These are phyloP conservation scores for Zootoca vivipara DNA, from an alignment of 2,113 vertebrate genomes.

Conservation along the genomic window DNA sequence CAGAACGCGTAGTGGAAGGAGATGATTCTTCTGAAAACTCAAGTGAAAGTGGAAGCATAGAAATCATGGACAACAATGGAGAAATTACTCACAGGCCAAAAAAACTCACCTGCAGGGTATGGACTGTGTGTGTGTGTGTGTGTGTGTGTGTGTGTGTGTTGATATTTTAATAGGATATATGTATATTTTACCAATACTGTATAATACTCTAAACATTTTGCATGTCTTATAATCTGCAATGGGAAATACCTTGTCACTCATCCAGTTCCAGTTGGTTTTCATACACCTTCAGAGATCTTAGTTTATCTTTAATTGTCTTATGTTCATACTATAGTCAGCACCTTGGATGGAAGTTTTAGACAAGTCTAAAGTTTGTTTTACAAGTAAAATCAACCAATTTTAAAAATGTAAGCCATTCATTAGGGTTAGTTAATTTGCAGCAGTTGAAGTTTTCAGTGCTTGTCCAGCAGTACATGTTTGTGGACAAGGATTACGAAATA, in stretches of 20 bases:
- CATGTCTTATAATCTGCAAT: not conserved
- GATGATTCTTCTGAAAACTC: constrained; percentile 98
- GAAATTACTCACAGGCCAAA: constrained; percentile 90
- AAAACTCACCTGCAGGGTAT: constrained; percentile 93
- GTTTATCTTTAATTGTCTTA: not conserved
- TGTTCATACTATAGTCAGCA: not conserved
- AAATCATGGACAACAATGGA: constrained; percentile 89
- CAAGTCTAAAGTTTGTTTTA: not conserved
- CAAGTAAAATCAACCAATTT: not conserved
- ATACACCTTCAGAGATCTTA: not conserved
- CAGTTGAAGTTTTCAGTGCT: not conserved
- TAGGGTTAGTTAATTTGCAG: not conserved
- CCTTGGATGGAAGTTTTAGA: not conserved
- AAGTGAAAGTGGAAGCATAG: constrained; percentile 92
- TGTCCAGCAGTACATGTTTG: not conserved
- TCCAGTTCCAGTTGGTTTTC: not conserved
- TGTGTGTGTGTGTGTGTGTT: no score
- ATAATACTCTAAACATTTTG: not conserved
- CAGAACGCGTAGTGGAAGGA: constrained; percentile 85
- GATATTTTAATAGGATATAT: not conserved
- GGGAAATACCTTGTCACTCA: not conserved
- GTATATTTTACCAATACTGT: not conserved
- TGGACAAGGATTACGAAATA: not conserved
- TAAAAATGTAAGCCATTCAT: not conserved
- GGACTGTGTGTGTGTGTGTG: constrained; percentile 10